A percentile compares a stretch with the other conserved stretches of the same genome.
Evolutionary conservation across 2,113 vertebrate species (phyloP).

Genomic region (Anguilla japonica): DNA sequence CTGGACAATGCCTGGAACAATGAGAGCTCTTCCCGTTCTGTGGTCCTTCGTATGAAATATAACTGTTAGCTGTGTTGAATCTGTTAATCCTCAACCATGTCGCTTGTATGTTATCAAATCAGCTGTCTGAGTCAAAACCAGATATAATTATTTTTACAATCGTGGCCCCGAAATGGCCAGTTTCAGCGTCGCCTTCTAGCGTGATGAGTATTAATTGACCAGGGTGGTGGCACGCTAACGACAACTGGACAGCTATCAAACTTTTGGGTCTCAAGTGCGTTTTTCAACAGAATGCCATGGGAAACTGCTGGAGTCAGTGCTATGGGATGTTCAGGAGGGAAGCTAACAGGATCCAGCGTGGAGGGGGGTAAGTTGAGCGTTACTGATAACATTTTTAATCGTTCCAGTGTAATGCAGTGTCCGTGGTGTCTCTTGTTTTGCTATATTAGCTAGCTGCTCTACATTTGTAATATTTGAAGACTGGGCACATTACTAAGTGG

Average conservation of each 20-base stretch:
- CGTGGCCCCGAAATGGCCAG: background rate
- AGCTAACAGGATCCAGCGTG: conserved; percentile 68
- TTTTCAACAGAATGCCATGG: conserved; percentile 70
- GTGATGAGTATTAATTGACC: background rate
- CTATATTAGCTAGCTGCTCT: background rate
- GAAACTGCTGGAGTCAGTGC: conserved; percentile 71
- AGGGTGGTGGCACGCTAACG: background rate
- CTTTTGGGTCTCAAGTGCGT: background rate
- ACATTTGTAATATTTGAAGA: background rate
- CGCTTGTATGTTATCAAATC: background rate
- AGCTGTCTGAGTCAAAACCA: background rate
- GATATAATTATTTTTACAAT: background rate
- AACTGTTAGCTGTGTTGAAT: background rate
- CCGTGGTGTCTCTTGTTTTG: background rate
- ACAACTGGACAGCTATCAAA: conserved; percentile 27
- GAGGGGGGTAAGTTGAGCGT: conserved; percentile 66
- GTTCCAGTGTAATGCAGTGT: background rate
- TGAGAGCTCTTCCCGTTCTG: background rate
- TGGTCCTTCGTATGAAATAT: background rate
- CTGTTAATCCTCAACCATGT: background rate
- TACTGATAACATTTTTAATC: background rate
- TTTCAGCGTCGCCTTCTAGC: background rate
- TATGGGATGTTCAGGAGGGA: conserved; percentile 63
- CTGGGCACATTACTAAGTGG: background rate
- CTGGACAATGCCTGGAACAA: background rate